Percentiles rank a stretch among this genome's conserved stretches.
phyloP scores from a whole-genome alignment of 2,113 vertebrate species.

The Cariama cristata region DNA sequence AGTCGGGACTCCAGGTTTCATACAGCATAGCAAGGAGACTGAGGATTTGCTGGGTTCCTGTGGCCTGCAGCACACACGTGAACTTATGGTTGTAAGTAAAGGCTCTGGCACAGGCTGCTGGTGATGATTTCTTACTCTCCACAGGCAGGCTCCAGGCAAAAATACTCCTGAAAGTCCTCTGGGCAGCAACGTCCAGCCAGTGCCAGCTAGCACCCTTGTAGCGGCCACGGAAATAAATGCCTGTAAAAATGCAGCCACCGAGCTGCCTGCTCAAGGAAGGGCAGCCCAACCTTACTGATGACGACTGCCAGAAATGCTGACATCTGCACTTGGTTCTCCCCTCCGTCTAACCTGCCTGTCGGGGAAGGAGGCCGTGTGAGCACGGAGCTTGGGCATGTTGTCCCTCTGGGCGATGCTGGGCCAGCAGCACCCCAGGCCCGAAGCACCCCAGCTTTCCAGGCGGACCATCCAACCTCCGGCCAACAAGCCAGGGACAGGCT shows the following conservation, averaged over 20 bases:
- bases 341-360: accelerated
- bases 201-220: not conserved
- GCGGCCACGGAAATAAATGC: not conserved
- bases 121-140: not conserved
- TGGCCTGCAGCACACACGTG: not conserved
- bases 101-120: not conserved
- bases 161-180: not conserved
- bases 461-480: not conserved
- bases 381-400: not conserved
- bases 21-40: not conserved
- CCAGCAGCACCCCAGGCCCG: not conserved
- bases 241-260: not conserved
- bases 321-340: not conserved
- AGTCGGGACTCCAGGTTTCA: not conserved
- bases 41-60: not conserved
- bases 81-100: not conserved
- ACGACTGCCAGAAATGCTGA: not conserved
- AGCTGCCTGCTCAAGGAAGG: not conserved
- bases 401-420: not conserved
- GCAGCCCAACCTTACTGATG: not conserved
- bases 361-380: not conserved
- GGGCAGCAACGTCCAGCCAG: not conserved
- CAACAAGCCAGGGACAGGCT: not conserved
- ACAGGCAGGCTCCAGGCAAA: not conserved
- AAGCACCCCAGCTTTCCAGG: not conserved